A percentile compares a stretch with the other conserved stretches of the same genome.
Conservation (phyloP, 2,797 vertebrate species). For the Typhlichthys eigenmanni region DNA sequence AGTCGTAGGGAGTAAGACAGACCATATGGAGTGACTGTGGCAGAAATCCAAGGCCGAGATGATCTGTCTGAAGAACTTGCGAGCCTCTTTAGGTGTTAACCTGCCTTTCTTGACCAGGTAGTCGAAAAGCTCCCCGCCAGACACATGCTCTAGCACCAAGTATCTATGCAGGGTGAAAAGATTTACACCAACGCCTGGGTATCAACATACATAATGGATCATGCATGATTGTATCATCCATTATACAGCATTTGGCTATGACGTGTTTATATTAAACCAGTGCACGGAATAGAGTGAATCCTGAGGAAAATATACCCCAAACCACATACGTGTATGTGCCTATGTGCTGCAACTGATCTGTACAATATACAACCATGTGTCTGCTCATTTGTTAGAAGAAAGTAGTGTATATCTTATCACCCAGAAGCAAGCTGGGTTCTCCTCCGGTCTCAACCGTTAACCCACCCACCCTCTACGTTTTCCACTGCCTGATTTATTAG, state of each 20-base stretch:
- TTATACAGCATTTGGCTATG: conserved; percentile 16
- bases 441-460: conserved; percentile 8
- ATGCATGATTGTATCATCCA: conserved; percentile 29
- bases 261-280: conserved; percentile 4
- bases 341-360: conserved; percentile 5
- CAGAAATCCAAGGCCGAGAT: conserved; percentile 99
- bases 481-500: conserved; percentile 76
- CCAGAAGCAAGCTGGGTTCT: conserved; percentile 10
- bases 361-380: conserved; percentile 17
- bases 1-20: conserved; percentile 29
- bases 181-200: not conserved
- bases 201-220: not conserved
- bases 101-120: conserved; percentile 98
- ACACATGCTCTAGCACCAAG: conserved; percentile 97
- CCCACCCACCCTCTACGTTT: conserved; percentile 9
- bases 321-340: conserved; percentile 7
- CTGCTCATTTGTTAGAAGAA: conserved; percentile 39
- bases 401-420: conserved; percentile 16
- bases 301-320: conserved; percentile 14
- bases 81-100: conserved; percentile 95
- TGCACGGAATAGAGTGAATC: conserved; percentile 24
- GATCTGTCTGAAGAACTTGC: conserved; percentile 99
- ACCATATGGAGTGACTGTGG: conserved; percentile 99
- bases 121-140: conserved; percentile 96
- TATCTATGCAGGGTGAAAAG: conserved; percentile 75